Evolutionary conservation across 1,140 invertebrate species (phyloP), one percentile per base, ranked within the genome.

Genomic region (Myzus persicae): DNA sequence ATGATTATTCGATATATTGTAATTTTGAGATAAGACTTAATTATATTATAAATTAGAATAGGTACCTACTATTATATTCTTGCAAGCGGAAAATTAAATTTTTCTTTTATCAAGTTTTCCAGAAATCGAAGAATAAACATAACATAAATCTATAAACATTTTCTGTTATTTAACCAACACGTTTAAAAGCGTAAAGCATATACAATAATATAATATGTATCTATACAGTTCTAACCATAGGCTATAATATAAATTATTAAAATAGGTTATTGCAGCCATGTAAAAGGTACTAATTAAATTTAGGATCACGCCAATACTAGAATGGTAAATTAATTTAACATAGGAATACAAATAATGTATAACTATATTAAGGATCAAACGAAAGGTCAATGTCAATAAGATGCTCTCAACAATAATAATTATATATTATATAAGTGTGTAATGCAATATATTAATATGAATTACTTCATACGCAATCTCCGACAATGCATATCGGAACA

Each of bases 311-410:
- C 59, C 14, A 76, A 76, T n/a, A 76, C 31, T n/a, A 4, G 59
- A 76, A n/a, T 76, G 9, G 2, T 67, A 67, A 67, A 18, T 67
- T 36, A n/a, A 76, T 76, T 76, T 20, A 76, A 76, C 14, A 31
- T n/a, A 76, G 14, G 14, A n/a, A 6, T 18, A n/a, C 5, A n/a
- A 67, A 67, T 22, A 76, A n/a, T n/a, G 36, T 76, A n/a, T 18
- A 18, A 76, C 31, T n/a, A 18, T n/a, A 59, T 31, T n/a, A 76
- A 76, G n/a, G n/a, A 76, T 18, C 59, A 76, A n/a, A n/a, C 31
- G 59, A n/a, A 76, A 76, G 59, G 59, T 76, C n/a, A 76, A 76
- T 76, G n/a, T 18, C 59, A 76, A n/a, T n/a, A n/a, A 76, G 59
- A n/a, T 76, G 59, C 14, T 76, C n/a, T 76, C n/a, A 67, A 67